These are phyloP conservation scores for Spermophilus dauricus DNA, from an alignment of 2,113 vertebrate genomes.

Conservation along the genomic window DNA sequence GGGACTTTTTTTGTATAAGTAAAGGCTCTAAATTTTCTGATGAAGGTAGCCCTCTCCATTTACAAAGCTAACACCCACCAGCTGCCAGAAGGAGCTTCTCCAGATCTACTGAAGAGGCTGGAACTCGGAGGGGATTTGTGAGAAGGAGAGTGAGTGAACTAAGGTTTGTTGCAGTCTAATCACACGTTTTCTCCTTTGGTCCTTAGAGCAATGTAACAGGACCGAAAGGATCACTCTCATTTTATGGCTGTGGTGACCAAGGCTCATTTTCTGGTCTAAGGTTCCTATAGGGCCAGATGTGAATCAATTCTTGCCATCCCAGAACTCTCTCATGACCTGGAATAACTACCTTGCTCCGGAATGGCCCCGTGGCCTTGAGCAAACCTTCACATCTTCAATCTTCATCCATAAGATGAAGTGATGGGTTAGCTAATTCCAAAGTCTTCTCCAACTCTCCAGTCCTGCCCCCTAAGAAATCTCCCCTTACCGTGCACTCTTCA, in stretches of 20 bases:
- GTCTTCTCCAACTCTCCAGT: neutral
- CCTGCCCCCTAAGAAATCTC: neutral
- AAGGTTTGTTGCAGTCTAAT: neutral
- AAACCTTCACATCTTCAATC: constrained; percentile 1
- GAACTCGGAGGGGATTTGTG: neutral
- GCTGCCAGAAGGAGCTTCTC: neutral
- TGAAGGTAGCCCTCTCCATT: constrained; percentile 14
- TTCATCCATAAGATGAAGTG: neutral
- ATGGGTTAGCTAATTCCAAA: neutral
- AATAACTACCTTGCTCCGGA: neutral
- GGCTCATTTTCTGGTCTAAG: neutral
- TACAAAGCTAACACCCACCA: neutral
- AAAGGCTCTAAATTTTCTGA: constrained; percentile 9
- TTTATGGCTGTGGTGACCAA: neutral
- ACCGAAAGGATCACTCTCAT: constrained; percentile 29
- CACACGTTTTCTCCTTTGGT: constrained; percentile 15
- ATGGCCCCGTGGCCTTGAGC: neutral
- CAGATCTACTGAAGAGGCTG: neutral
- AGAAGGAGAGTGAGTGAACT: neutral
- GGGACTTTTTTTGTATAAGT: neutral
- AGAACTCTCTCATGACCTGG: neutral
- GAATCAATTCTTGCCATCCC: constrained; percentile 3
- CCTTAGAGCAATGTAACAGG: neutral
- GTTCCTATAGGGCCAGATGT: neutral
- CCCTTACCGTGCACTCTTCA: neutral